Evolutionary conservation across 2,797 vertebrate species (phyloP), one percentile per base, ranked within the genome.

Genomic region (Nannoperca australis): DNA sequence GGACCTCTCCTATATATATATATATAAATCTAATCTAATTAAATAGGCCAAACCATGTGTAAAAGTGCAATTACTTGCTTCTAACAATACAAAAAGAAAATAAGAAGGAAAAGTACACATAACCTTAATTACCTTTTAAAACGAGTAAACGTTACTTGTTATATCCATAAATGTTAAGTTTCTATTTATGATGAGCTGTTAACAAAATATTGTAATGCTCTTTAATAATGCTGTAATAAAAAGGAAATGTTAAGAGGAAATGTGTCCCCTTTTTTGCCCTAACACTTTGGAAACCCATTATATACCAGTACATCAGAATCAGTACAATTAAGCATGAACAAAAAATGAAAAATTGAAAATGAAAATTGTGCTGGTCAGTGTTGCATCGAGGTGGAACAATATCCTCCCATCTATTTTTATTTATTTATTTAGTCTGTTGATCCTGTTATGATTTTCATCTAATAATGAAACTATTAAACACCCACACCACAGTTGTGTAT

Each of bases 381-480:
- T 36, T 47, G 58, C 34, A 61, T 22, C 36, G 7, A 32, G 20
- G 4, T 49, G 62, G 3, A 53, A 40, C 27, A 17, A 24, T 18
- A n/a, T 10, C 9, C 17, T 18, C 15, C 17, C 5, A 22, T 70
- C 40, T 53, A 5, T 56, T 32, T 62, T 27, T 11, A 1, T 44
- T 45, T 56, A 4, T 36, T 36, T 27, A 0, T 27, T 12, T 45
- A 36, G 13, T 20, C 2, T 20, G 45, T 54, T 63, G 20, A 47
- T 45, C n/a, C 38, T 53, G 2, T 13, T 51, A 38, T 38, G 15
- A 64, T 49, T 58, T 13, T 32, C 22, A 42, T 51, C 6, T 24
- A 18, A 70, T 30, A 68, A 49, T 22, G 24, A 49, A 34, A 72
- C 34, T 54, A 4, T 56, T 22, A 42, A 59, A 59, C 17, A 45